Evolutionary conservation across 2,113 vertebrate genomes (phyloP), one percentile per base, ranked within the genome.

Genomic region (Pelmatolapia mariae): DNA sequence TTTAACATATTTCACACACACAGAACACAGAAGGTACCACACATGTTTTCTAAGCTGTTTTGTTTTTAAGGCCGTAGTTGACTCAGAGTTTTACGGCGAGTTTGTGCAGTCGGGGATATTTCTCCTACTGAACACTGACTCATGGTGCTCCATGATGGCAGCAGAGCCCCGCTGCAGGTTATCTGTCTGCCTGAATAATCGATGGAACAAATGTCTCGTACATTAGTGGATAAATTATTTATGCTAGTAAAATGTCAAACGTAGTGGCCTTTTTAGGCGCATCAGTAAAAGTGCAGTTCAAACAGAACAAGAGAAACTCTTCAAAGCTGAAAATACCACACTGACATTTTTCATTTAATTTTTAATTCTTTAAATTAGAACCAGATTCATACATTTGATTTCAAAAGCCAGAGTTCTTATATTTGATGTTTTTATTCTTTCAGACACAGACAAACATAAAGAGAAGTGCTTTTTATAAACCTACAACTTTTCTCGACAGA

Each of bases 91-190:
- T 63, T 2, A 7, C 2, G n/a, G 3, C 4, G 9, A 52, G 38
- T 56, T 24, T 76, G 54, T 50, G 5, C 18, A 54, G 24, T 10
- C 83, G 16, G 76, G 47, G 13, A 24, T 71, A 15, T 15, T 79
- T n/a, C 59, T 52, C 63, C 81, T 3, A 19, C 33, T 40, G 11
- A 38, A n/a, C 16, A 8, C 31, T 68, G 87, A 91, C 52, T 91
- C 87, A 78, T 31, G 5, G 52, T 22, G 4, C 73, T 81, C 11
- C 61, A 3, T 80, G 31, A 52, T 47, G 33, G 19, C 5, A n/a
- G 22, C 8, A 24, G 56, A 87, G 45, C 40, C 5, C 47, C 7
- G 6, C 33, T 88, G 8, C 43, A 78, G 43, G 45, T 76, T 63
- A 13, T 76, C 71, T 66, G 56, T 66, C 26, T 84, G 45, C 9